These are phyloP conservation scores for Acleris holmiana DNA, from an alignment of 2,888 invertebrate genomes.

Conservation along the genomic window DNA sequence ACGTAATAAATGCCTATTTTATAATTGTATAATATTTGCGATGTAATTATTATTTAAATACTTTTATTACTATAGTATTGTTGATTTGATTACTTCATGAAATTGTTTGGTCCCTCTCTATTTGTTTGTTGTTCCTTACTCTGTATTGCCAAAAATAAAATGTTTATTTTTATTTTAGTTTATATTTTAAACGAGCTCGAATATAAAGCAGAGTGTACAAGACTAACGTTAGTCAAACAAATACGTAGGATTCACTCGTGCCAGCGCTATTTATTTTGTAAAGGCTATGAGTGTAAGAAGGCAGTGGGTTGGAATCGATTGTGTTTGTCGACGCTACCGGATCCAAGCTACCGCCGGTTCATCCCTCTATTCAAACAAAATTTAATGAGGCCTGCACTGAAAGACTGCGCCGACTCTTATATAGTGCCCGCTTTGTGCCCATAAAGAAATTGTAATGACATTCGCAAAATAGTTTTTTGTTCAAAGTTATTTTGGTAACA, in stretches of 20 bases:
- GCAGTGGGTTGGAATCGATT: constrained; percentile 20
- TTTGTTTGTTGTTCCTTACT: no score
- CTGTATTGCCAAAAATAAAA: no score
- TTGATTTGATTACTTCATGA: no score
- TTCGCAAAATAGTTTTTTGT: constrained; percentile 7
- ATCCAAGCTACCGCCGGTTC: constrained; percentile 54
- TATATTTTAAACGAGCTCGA: no score
- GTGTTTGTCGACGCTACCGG: constrained; percentile 51
- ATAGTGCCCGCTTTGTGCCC: constrained; percentile 14
- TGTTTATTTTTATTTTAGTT: no score
- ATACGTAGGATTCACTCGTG: neutral
- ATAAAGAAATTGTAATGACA: constrained; percentile 2
- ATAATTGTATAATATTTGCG: no score
- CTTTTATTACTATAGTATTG: no score
- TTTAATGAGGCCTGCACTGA: constrained; percentile 74
- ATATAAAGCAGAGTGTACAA: no score
- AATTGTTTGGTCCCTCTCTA: no score
- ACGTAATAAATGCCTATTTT: no score
- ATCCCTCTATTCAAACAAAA: constrained; percentile 82
- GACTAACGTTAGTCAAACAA: no score
- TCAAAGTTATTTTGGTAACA: neutral
- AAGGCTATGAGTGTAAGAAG: constrained; percentile 4
- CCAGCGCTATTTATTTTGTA: neutral
- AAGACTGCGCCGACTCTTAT: constrained; percentile 24
- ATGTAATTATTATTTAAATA: no score